These are phyloP conservation scores for Setipinna tenuifilis DNA, from an alignment of 2,797 vertebrate genomes.

Conservation along the genomic window DNA sequence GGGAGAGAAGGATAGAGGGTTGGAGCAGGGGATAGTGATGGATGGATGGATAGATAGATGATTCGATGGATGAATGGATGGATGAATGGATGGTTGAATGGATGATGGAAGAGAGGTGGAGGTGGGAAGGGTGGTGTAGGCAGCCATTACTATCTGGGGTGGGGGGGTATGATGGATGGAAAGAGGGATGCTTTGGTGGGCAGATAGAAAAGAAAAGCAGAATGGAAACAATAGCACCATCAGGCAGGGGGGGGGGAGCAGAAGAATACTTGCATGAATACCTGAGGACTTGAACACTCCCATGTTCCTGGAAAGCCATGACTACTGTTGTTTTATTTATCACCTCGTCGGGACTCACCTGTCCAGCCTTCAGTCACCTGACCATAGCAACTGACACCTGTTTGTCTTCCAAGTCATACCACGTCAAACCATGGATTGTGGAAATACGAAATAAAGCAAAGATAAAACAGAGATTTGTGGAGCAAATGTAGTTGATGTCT, in stretches of 20 bases:
- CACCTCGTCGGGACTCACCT: not conserved
- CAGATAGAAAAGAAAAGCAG: not conserved
- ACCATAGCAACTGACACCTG: not conserved
- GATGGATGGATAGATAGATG: too few relatives aligned
- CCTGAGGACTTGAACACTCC: not conserved
- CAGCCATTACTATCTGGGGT: not conserved
- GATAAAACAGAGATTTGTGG: not conserved
- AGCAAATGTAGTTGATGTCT: not conserved
- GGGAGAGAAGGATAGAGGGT: slow-evolving; percentile 61
- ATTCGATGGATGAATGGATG: too few relatives aligned
- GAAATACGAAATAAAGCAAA: not conserved
- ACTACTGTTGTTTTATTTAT: not conserved
- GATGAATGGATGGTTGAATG: too few relatives aligned
- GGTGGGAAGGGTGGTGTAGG: not conserved
- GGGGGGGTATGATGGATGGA: not conserved
- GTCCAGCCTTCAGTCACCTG: not conserved
- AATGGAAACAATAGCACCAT: not conserved
- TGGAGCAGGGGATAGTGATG: not conserved
- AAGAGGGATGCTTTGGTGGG: not conserved
- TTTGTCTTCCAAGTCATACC: not conserved
- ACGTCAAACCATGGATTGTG: not conserved
- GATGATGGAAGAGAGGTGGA: slow-evolving; percentile 12
- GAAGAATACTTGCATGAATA: not conserved
- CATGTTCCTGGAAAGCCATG: not conserved
- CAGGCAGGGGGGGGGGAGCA: not conserved